These are phyloP conservation scores for Eumaeus atala DNA, from an alignment of 1,140 invertebrate genomes.

Conservation along the genomic window DNA sequence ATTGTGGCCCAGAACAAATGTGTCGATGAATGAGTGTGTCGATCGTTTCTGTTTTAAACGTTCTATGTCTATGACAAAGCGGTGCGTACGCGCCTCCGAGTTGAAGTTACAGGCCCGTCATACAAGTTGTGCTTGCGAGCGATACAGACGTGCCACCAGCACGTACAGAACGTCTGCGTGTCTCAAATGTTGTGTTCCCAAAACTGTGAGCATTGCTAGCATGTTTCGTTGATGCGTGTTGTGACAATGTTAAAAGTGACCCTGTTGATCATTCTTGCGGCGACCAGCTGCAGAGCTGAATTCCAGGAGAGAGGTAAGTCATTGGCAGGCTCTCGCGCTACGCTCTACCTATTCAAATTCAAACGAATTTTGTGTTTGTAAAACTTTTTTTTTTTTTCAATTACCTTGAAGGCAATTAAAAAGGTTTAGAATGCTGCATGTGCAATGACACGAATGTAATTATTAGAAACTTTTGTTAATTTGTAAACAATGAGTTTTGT, in stretches of 20 bases:
- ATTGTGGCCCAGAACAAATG: no score
- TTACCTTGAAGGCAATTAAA: no score
- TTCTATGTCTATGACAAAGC: slow-evolving; percentile 28
- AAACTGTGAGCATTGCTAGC: slow-evolving; percentile 42
- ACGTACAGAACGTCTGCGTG: slow-evolving; percentile 18
- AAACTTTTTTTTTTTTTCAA: no score
- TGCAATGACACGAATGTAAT: no score
- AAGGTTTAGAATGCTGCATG: no score
- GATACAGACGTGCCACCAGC: slow-evolving; percentile 37
- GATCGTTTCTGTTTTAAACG: slow-evolving; percentile 23
- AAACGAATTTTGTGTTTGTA: no score
- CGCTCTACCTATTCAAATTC: neutral
- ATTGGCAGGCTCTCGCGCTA: slow-evolving; percentile 15
- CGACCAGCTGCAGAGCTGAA: slow-evolving; percentile 37
- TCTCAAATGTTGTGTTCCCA: slow-evolving; percentile 31
- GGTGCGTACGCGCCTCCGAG: slow-evolving; percentile 37
- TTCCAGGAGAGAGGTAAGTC: slow-evolving; percentile 55
- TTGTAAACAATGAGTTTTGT: no score
- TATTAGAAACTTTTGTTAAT: no score
- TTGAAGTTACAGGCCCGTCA: slow-evolving; percentile 21
- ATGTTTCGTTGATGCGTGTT: slow-evolving; percentile 44
- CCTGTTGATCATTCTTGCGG: slow-evolving; percentile 32
- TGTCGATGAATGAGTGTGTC: no score
- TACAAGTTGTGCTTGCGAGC: slow-evolving; percentile 45
- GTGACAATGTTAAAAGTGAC: slow-evolving; percentile 45